Percentiles rank a stretch among this genome's conserved stretches.
Conservation (phyloP, 37 sponge, comb jelly and placozoan species). For the Aplysina aerophoba region DNA sequence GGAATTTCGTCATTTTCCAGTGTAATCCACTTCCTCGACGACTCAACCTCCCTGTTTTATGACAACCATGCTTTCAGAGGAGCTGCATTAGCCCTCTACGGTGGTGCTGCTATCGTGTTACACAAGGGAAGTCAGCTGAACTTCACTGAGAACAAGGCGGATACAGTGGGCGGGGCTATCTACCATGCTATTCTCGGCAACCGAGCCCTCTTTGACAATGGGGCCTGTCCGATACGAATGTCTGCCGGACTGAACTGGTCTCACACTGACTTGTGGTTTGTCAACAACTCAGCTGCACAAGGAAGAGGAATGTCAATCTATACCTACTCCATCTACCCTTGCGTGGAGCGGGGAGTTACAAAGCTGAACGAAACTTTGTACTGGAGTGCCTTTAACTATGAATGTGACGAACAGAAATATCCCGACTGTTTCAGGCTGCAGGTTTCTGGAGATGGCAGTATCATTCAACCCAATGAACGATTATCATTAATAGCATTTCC, state of each 20-base stretch:
- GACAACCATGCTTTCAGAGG: no score
- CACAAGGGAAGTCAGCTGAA: neutral
- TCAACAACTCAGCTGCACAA: constrained; percentile 31
- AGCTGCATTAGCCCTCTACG: constrained; percentile 33
- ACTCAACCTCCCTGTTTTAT: no score
- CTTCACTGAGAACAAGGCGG: constrained; percentile 49
- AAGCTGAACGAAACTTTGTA: neutral
- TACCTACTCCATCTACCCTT: constrained; percentile 55
- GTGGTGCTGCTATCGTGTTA: constrained; percentile 23
- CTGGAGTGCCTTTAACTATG: constrained; percentile 29
- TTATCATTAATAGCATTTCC: constrained; percentile 34
- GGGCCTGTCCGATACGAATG: constrained; percentile 52
- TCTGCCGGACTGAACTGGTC: constrained; percentile 14
- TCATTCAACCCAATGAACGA: neutral
- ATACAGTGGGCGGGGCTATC: constrained; percentile 55
- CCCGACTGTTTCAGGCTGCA: neutral
- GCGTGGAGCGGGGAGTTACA: neutral
- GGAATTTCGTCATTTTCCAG: no score
- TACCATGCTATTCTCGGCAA: constrained; percentile 35
- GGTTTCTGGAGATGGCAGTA: constrained; percentile 25
- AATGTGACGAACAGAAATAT: neutral
- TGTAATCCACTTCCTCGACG: no score
- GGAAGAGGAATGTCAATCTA: constrained; percentile 44
- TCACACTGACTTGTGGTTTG: constrained; percentile 41
- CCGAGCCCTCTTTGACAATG: constrained; percentile 2